These are phyloP conservation scores for Rousettus leschenaultii DNA, from an alignment of 2,113 vertebrate species.

Conservation along the genomic window DNA sequence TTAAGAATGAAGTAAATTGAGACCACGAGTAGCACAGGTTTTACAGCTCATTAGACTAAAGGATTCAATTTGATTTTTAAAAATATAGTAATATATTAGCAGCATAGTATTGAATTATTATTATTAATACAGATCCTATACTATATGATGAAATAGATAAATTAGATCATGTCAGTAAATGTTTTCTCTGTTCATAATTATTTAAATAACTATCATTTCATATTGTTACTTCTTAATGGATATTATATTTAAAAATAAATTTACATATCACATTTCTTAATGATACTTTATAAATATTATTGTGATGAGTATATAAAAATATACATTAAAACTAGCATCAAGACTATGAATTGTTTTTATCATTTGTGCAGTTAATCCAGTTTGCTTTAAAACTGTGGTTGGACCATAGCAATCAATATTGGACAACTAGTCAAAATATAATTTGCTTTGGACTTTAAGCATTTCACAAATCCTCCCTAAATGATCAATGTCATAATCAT, in stretches of 20 bases:
- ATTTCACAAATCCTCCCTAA: neutral
- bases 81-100: slow-evolving; percentile 51
- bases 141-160: neutral
- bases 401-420: neutral
- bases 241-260: neutral
- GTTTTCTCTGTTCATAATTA: neutral
- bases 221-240: neutral
- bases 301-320: neutral
- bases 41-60: slow-evolving; percentile 50
- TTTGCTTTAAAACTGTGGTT: neutral
- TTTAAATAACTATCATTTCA: neutral
- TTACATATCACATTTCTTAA: neutral
- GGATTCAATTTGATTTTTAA: slow-evolving; percentile 54
- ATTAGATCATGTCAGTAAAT: neutral
- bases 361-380: neutral
- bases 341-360: neutral
- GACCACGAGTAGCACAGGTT: neutral
- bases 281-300: neutral
- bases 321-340: neutral
- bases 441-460: neutral
- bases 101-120: slow-evolving; percentile 36
- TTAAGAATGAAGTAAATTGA: slow-evolving; percentile 11
- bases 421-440: neutral
- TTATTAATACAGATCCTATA: neutral
- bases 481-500: neutral